Evolutionary conservation across 2,797 vertebrate genomes (phyloP), one percentile per base, ranked within the genome.

Genomic region (Ispidina lecontei): DNA sequence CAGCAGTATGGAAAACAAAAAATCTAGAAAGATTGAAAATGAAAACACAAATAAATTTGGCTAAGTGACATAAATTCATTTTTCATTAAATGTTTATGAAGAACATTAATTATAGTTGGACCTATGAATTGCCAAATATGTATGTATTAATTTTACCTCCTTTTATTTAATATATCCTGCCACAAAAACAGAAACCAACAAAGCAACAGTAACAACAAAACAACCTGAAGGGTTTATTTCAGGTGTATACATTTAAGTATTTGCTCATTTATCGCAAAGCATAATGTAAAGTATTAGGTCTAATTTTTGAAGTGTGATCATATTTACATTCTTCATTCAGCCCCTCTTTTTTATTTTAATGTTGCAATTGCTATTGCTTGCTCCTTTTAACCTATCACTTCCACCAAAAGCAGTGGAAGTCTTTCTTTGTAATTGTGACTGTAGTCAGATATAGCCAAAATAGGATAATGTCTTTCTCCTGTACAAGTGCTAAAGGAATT

Each of bases 1-100:
- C 90, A 97, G 95, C 94, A 96, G 93, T 95, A 95, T 93, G 92
- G 91, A 94, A 91, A 80, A 81, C 20, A 87, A 96, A 93, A 96
- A 94, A 88, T 89, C 58, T 94, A 65, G 65, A 90, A 96, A 91
- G 85, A 96, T 74, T 94, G 85, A 97, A 95, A 95, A 94, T 94
- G 86, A 52, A 95, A 96, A 95, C 84, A 96, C 37, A 94, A 95
- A 97, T 98, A 97, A 97, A 98, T 97, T 96, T 94, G 68, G 10
- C 77, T 96, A 93, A 96, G 79, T 97, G 96, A 80, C 96, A 96
- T 91, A 96, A 97, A 98, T 98, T 97, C 75, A 96, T 97, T 97
- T 97, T 97, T 97, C 94, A 97, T 97, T 97, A 93, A 91, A 94
- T 87, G 55, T 93, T 97, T 96, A 96, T 95, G 89, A 95, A 95